Percentiles rank a stretch among this genome's conserved stretches.
phyloP scores from a whole-genome alignment of 1,140 invertebrate species.

The Cylas formicarius region DNA sequence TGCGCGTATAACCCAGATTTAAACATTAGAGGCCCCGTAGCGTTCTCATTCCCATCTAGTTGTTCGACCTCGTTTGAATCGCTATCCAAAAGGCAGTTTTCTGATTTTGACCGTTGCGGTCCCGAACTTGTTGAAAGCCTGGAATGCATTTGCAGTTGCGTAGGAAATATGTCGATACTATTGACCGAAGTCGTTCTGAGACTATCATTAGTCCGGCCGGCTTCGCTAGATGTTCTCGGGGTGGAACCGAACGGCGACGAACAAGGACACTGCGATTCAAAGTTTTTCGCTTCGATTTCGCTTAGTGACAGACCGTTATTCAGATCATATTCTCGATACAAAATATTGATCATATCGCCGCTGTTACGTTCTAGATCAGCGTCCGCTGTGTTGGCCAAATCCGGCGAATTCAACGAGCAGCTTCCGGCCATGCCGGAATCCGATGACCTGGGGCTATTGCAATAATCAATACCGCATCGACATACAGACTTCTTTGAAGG shows the following conservation, averaged over 20 bases:
- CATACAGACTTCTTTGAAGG: constrained; percentile 42
- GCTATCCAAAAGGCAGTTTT: constrained; percentile 22
- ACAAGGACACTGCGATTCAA: constrained; percentile 62
- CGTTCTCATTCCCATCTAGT: constrained; percentile 20
- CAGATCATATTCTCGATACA: constrained; percentile 19
- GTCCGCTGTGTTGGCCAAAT: constrained; percentile 40
- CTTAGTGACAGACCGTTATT: constrained; percentile 41
- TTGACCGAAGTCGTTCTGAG: constrained; percentile 45
- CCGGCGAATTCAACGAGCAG: constrained; percentile 61
- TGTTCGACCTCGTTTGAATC: constrained; percentile 7
- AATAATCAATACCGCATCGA: constrained; percentile 53
- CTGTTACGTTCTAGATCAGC: constrained; percentile 16
- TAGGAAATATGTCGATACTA: constrained; percentile 43
- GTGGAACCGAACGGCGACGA: constrained; percentile 65
- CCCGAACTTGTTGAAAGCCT: constrained; percentile 23
- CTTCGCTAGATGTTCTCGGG: constrained; percentile 51
- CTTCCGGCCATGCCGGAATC: constrained; percentile 79
- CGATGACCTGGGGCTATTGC: constrained; percentile 59
- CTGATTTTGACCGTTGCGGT: constrained; percentile 26
- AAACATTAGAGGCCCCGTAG: constrained; percentile 47
- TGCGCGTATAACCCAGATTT: constrained; percentile 80
- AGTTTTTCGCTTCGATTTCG: constrained; percentile 58
- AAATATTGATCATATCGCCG: constrained; percentile 19
- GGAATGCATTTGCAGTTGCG: constrained; percentile 36
- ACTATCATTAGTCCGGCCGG: constrained; percentile 45